These are phyloP conservation scores for Rhynchomys soricoides DNA, from an alignment of 2,113 vertebrate species.

Conservation along the genomic window DNA sequence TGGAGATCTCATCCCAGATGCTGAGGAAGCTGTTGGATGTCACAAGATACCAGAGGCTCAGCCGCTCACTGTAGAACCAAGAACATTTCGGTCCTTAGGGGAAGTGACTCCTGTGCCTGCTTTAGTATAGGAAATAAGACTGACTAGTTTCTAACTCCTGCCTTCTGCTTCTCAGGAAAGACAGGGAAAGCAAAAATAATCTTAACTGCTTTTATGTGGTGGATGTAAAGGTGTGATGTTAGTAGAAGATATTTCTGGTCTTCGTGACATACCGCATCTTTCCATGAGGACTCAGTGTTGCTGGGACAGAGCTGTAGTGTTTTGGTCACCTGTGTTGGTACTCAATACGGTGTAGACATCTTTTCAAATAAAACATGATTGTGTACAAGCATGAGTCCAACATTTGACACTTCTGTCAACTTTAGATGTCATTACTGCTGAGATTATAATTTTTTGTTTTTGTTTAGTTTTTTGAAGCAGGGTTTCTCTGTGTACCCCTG, in stretches of 20 bases:
- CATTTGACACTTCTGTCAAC: background rate
- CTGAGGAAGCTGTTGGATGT: background rate
- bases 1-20: background rate
- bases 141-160: background rate
- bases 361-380: slow-evolving; percentile 73
- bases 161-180: background rate
- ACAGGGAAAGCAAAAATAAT: background rate
- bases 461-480: background rate
- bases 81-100: background rate
- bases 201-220: background rate
- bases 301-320: slow-evolving; percentile 71
- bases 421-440: background rate
- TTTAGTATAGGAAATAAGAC: background rate
- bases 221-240: background rate
- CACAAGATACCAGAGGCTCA: background rate
- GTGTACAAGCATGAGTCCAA: background rate
- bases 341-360: slow-evolving; percentile 47
- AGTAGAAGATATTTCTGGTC: background rate
- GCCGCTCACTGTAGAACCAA: background rate
- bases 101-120: background rate
- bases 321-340: slow-evolving; percentile 55
- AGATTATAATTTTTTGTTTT: background rate
- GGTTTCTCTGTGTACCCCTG: background rate
- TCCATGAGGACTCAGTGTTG: slow-evolving; percentile 49
- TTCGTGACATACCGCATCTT: background rate